Percentiles rank a stretch among this genome's conserved stretches.
Evolutionary conservation across 2,888 invertebrate genomes (phyloP).

Genomic region (Eupithecia subumbrata): DNA sequence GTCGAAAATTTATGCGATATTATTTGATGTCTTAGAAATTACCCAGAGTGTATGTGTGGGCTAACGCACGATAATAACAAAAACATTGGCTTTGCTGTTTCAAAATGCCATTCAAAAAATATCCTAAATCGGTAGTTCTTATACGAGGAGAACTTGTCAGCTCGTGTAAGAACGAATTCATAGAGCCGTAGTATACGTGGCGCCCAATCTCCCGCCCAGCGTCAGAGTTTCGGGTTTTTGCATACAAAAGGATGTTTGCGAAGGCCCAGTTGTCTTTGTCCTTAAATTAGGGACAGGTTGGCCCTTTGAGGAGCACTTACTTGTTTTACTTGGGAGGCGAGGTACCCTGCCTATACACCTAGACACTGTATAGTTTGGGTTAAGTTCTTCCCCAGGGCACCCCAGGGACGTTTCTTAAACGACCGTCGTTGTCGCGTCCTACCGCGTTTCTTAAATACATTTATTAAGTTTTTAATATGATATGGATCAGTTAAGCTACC

Average conservation of each 20-base stretch:
- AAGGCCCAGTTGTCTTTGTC: conserved; percentile 5
- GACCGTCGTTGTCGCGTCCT: not conserved
- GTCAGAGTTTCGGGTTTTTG: conserved; percentile 17
- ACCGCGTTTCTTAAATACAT: not conserved
- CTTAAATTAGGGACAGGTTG: conserved; percentile 1
- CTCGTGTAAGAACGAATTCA: not conserved
- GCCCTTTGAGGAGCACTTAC: not conserved
- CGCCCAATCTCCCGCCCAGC: not conserved
- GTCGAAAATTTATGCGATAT: too few relatives aligned
- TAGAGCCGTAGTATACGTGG: not conserved
- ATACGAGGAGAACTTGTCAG: not conserved
- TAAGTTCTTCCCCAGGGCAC: not conserved
- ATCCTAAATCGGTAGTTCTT: too few relatives aligned
- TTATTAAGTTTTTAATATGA: not conserved
- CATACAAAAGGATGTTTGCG: conserved; percentile 28
- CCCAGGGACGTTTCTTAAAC: not conserved
- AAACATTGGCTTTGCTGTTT: too few relatives aligned
- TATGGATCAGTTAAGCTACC: too few relatives aligned
- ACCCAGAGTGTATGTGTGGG: too few relatives aligned
- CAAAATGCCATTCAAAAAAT: too few relatives aligned
- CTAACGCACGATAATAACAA: too few relatives aligned
- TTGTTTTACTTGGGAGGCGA: not conserved
- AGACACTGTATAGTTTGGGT: not conserved
- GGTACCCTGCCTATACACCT: not conserved
- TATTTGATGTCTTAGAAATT: too few relatives aligned